A percentile compares a stretch with the other conserved stretches of the same genome.
Conservation (phyloP, 1,140 invertebrate species). For the Lethrus apterus region DNA sequence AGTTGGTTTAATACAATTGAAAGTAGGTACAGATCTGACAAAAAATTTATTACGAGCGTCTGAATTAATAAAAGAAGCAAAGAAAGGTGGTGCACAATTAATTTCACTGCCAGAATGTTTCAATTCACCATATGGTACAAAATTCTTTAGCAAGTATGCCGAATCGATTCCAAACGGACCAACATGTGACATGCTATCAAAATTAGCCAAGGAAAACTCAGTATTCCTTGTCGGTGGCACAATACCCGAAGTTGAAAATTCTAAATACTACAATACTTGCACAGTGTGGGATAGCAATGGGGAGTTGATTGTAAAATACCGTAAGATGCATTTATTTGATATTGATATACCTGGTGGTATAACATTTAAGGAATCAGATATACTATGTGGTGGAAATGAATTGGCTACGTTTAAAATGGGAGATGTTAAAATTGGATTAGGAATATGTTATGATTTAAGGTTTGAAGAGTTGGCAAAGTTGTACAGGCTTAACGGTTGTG, state of each 20-base stretch:
- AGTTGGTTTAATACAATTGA: slow-evolving; percentile 68
- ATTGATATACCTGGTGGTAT: slow-evolving; percentile 91
- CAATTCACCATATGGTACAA: slow-evolving; percentile 89
- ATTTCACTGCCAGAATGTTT: slow-evolving; percentile 88
- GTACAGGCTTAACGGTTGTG: slow-evolving; percentile 52
- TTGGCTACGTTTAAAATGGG: slow-evolving; percentile 69
- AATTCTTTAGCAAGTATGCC: slow-evolving; percentile 79
- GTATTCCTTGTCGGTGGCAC: slow-evolving; percentile 85
- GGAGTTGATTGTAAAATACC: slow-evolving; percentile 62
- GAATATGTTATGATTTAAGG: slow-evolving; percentile 92
- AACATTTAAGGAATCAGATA: slow-evolving; percentile 88
- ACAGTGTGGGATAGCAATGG: slow-evolving; percentile 80
- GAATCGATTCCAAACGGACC: slow-evolving; percentile 73
- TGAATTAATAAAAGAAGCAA: slow-evolving; percentile 65
- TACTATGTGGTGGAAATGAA: slow-evolving; percentile 65
- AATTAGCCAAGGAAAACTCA: slow-evolving; percentile 66
- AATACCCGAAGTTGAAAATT: slow-evolving; percentile 68
- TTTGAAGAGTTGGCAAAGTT: slow-evolving; percentile 84
- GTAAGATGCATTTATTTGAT: slow-evolving; percentile 92
- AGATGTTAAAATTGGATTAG: slow-evolving; percentile 77
- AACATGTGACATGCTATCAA: slow-evolving; percentile 62
- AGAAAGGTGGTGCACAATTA: slow-evolving; percentile 65
- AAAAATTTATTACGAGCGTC: slow-evolving; percentile 68
- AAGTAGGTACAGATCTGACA: slow-evolving; percentile 64
- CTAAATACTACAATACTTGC: slow-evolving; percentile 82